Evolutionary conservation across 2,113 vertebrate genomes (phyloP).

Genomic region (Oophaga pumilio): DNA sequence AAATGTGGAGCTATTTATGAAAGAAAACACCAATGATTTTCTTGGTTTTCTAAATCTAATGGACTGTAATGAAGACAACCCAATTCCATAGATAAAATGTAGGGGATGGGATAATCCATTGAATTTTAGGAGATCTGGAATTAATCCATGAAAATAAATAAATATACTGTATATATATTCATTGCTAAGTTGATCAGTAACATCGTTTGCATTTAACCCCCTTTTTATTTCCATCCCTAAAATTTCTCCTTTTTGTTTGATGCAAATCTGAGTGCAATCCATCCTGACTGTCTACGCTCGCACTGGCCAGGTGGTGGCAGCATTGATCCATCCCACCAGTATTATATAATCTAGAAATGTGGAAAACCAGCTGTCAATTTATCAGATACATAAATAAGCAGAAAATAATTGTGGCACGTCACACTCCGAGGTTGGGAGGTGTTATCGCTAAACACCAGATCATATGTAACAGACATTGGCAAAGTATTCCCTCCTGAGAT

Average conservation of each 20-base stretch:
- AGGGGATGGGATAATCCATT: no score
- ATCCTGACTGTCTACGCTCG: neutral
- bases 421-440: slow-evolving; percentile 35
- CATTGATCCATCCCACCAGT: neutral
- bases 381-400: slow-evolving; percentile 52
- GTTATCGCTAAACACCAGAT: slow-evolving; percentile 48
- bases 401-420: slow-evolving; percentile 29
- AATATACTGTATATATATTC: no score
- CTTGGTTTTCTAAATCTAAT: no score
- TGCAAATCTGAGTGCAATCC: neutral
- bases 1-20: no score
- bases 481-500: slow-evolving; percentile 39
- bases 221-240: neutral
- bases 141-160: no score
- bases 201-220: neutral
- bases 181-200: no score
- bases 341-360: slow-evolving; percentile 32
- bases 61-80: no score
- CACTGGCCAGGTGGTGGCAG: slow-evolving; percentile 28
- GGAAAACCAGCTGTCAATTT: slow-evolving; percentile 43
- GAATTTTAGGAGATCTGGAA: no score
- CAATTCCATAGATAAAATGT: no score
- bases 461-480: slow-evolving; percentile 44
- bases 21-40: no score
- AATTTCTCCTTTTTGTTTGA: neutral